These are phyloP conservation scores for Psococerastis gibbosa DNA, from an alignment of 2,888 invertebrate genomes.

Conservation along the genomic window DNA sequence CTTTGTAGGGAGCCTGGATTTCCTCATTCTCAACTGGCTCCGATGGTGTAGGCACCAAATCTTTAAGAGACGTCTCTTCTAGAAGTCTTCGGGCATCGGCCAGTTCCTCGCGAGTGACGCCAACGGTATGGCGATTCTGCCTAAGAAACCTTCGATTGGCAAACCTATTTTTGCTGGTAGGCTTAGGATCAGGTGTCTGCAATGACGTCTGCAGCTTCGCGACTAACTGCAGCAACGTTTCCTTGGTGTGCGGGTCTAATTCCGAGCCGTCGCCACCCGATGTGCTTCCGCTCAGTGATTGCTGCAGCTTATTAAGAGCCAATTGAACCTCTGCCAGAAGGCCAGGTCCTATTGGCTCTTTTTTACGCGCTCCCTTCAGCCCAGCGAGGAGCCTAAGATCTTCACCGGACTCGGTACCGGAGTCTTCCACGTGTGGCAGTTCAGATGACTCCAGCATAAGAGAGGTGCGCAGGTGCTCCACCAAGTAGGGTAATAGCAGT, in stretches of 20 bases:
- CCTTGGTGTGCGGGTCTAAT: constrained; percentile 31
- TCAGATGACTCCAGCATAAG: constrained; percentile 23
- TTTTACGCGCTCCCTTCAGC: constrained; percentile 27
- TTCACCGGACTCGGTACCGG: constrained; percentile 49
- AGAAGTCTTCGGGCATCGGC: constrained; percentile 58
- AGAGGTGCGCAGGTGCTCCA: constrained; percentile 27
- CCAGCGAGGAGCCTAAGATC: constrained; percentile 38
- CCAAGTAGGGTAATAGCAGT: constrained; percentile 36
- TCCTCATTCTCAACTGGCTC: not conserved
- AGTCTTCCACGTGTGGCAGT: constrained; percentile 33
- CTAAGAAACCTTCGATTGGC: constrained; percentile 34
- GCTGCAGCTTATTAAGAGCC: constrained; percentile 21
- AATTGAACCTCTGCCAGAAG: constrained; percentile 55
- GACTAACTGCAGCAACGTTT: constrained; percentile 46
- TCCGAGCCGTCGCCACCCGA: constrained; percentile 19
- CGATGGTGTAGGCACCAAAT: not conserved
- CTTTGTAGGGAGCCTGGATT: constrained; percentile 21
- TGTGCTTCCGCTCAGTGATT: constrained; percentile 16
- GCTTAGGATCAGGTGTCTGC: constrained; percentile 21
- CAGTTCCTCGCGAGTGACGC: constrained; percentile 62
- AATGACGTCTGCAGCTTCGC: constrained; percentile 43
- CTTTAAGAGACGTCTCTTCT: constrained; percentile 30
- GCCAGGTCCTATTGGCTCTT: constrained; percentile 29
- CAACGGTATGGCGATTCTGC: constrained; percentile 59
- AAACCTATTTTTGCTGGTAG: constrained; percentile 23